Percentiles rank a stretch among this genome's conserved stretches.
These are phyloP conservation scores for Dolichoris vasculosae DNA, from an alignment of 1,140 invertebrate genomes.

Conservation along the genomic window DNA sequence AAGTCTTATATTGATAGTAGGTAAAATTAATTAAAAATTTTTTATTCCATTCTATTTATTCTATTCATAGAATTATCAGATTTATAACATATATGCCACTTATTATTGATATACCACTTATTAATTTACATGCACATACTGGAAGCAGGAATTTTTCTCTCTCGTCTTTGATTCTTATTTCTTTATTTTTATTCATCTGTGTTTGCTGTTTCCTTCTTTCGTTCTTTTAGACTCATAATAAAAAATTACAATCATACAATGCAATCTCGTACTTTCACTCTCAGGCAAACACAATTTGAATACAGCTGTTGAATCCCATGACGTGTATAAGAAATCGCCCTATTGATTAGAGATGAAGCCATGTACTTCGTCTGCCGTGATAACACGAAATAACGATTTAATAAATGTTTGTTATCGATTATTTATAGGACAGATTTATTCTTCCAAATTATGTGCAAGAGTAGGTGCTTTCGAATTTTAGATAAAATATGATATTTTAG, in stretches of 20 bases:
- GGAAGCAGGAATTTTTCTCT: conserved; percentile 1
- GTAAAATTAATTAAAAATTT: conserved; percentile 18
- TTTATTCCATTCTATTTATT: background rate
- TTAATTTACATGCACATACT: background rate
- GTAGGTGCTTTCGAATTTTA: background rate
- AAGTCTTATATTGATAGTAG: background rate
- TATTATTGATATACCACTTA: background rate
- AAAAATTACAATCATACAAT: conserved; percentile 35
- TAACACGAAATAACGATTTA: background rate
- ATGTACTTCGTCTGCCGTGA: background rate
- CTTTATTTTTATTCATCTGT: background rate
- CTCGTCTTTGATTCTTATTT: background rate
- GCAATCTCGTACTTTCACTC: conserved; percentile 45
- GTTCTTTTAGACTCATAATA: background rate
- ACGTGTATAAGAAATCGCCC: conserved; percentile 9
- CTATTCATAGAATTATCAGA: conserved; percentile 27
- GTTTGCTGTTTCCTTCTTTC: background rate
- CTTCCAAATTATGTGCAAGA: background rate
- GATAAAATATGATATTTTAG: background rate
- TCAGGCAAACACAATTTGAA: conserved; percentile 15
- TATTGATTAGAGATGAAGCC: conserved; percentile 19
- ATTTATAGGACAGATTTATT: background rate
- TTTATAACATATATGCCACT: background rate
- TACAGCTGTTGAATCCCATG: background rate
- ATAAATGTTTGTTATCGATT: background rate